These are phyloP conservation scores for Edolisoma coerulescens DNA, from an alignment of 2,113 vertebrate species.

Conservation along the genomic window DNA sequence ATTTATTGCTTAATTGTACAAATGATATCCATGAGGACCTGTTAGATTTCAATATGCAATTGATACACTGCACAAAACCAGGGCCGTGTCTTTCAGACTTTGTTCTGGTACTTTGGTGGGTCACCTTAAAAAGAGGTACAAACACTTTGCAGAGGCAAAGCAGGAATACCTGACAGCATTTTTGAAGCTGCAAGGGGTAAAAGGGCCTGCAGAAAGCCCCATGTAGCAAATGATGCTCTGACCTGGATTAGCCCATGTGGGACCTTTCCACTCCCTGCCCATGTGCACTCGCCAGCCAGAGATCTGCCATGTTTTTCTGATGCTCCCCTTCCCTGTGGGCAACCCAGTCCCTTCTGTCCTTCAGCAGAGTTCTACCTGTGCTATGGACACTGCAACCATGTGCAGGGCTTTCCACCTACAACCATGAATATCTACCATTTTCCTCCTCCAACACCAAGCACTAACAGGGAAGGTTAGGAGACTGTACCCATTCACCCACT, in stretches of 20 bases:
- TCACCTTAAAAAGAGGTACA: background rate
- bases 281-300: rapidly evolving
- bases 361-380: background rate
- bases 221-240: background rate
- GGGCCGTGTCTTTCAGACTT: background rate
- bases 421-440: background rate
- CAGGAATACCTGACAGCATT: background rate
- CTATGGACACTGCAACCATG: background rate
- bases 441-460: background rate
- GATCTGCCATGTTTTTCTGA: background rate
- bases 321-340: background rate
- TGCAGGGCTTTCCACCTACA: background rate
- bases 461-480: background rate
- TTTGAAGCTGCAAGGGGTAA: background rate
- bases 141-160: background rate
- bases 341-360: background rate
- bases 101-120: background rate
- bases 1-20: constrained; percentile 48
- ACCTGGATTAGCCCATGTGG: background rate
- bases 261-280: background rate
- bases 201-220: background rate
- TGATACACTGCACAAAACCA: background rate
- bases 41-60: constrained; percentile 15
- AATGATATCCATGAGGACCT: constrained; percentile 9
- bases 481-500: background rate